Percentiles rank a stretch among this genome's conserved stretches.
Conservation (phyloP, 2,888 invertebrate genomes). For the Drosophila lacicola region DNA sequence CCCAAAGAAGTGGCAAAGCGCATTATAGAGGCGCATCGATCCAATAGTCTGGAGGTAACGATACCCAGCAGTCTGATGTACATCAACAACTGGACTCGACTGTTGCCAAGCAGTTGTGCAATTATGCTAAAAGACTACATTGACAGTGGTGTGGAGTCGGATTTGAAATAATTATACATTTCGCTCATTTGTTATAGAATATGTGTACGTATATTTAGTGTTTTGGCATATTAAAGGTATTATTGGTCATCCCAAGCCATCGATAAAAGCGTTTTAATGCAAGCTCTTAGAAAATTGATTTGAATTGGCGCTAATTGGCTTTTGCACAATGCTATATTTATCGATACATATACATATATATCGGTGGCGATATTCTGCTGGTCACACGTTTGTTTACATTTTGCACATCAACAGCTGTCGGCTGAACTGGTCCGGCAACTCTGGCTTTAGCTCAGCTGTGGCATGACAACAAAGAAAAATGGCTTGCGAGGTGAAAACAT, state of each 20-base stretch:
- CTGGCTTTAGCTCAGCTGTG: conserved; percentile 32
- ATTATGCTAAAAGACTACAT: conserved; percentile 88
- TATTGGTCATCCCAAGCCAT: conserved; percentile 17
- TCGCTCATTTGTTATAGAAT: conserved; percentile 6
- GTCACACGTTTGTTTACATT: conserved; percentile 28
- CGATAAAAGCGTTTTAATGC: not conserved
- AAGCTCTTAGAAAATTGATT: not conserved
- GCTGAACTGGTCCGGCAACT: conserved; percentile 22
- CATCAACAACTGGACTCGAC: conserved; percentile 87
- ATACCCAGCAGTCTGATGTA: conserved; percentile 88
- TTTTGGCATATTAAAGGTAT: conserved; percentile 42
- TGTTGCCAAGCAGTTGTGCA: conserved; percentile 87
- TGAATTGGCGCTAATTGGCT: not conserved
- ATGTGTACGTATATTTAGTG: conserved; percentile 16
- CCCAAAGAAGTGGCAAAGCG: conserved; percentile 88
- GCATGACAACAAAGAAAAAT: conserved; percentile 79
- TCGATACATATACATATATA: not conserved
- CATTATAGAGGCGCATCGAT: conserved; percentile 89
- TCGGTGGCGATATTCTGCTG: conserved; percentile 3
- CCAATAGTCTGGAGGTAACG: conserved; percentile 87
- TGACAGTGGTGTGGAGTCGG: conserved; percentile 89
- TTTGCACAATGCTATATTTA: not conserved
- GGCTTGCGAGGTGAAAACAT: conserved; percentile 88
- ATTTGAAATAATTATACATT: conserved; percentile 71
- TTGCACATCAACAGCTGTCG: conserved; percentile 11